Base-by-base conservation (phyloP, 2,888 invertebrate genomes). In the Fragum fragum region DNA sequence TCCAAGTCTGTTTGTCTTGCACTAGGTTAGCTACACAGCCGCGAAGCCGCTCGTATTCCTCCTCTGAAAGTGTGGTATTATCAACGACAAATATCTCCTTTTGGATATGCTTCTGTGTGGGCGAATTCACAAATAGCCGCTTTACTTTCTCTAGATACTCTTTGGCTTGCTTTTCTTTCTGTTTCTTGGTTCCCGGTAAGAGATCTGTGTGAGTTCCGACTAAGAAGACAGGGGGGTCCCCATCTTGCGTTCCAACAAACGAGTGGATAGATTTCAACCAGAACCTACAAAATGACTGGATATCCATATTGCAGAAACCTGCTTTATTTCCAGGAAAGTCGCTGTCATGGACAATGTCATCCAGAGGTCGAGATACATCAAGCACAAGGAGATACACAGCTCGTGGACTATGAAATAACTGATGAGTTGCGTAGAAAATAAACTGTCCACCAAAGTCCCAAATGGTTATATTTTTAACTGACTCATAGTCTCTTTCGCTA, bases 201-300 rank as follows among this genome's bases (percentile, higher is more conserved):
- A 61, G 66, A 26, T 75, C 77, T 57, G 36, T 59, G 39, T 81
- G 77, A 29, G 81, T 81, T 1, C 81, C 81, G 14, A 81, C 78
- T n/a, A 81, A 59, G 18, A 81, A 57, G 7, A 81, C 68, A 0
- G 69, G 66, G 6, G 81, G 81, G n/a, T 75, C 42, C 1, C 73
- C 61, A 18, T 73, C 73, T 14, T 42, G 29, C n/a, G 79, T 61
- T 14, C 79, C 79, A 9, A 73, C 79, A 73, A 61, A 79, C 0
- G 79, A 29, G 39, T 79, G 69, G 21, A 79, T 79, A 0, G 79
- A 79, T 21, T 79, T 52, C 21, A 79, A 11, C 79, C 79, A 79
- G 52, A 79, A 79, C 39, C 57, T 70, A 21, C 21, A 23, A 23
- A 71, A 76, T 0, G 70, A 70, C 28, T 61, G 32, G 61, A 71